Evolutionary conservation across 2,888 invertebrate species (phyloP).

Genomic region (Oxyteleia sp.): DNA sequence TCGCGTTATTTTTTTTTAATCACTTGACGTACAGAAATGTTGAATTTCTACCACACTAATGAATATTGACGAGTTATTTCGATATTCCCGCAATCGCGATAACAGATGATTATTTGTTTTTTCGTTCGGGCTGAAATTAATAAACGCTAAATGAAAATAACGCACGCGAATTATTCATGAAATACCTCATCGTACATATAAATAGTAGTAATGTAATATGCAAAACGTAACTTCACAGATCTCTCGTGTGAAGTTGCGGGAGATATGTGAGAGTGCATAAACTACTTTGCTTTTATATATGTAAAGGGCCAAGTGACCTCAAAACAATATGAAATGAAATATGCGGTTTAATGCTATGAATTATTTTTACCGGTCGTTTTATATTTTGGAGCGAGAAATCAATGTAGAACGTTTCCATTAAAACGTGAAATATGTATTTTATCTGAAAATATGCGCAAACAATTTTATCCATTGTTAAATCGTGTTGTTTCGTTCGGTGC

Average conservation of each 20-base stretch:
- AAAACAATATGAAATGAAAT: constrained; percentile 47
- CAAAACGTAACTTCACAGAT: constrained; percentile 42
- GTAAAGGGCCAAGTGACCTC: constrained; percentile 48
- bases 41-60: too few relatives aligned
- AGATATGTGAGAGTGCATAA: constrained; percentile 45
- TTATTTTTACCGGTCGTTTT: constrained; percentile 33
- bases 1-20: too few relatives aligned
- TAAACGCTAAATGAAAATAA: constrained; percentile 27
- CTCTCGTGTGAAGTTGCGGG: constrained; percentile 38
- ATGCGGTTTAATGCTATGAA: constrained; percentile 27
- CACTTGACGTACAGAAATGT: too few relatives aligned
- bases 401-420: constrained; percentile 14
- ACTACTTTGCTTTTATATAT: constrained; percentile 41
- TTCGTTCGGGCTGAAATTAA: background rate
- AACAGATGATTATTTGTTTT: background rate
- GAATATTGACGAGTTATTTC: background rate
- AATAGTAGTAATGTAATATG: constrained; percentile 49
- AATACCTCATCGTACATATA: constrained; percentile 27
- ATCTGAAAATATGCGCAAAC: constrained; percentile 25
- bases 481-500: constrained; percentile 1
- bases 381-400: constrained; percentile 11
- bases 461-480: constrained; percentile 9
- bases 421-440: constrained; percentile 12
- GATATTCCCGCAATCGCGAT: background rate
- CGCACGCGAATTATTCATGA: constrained; percentile 26